A percentile compares a stretch with the other conserved stretches of the same genome.
Evolutionary conservation across 1,140 invertebrate species (phyloP).

Genomic region (Sarcophaga peregrina): DNA sequence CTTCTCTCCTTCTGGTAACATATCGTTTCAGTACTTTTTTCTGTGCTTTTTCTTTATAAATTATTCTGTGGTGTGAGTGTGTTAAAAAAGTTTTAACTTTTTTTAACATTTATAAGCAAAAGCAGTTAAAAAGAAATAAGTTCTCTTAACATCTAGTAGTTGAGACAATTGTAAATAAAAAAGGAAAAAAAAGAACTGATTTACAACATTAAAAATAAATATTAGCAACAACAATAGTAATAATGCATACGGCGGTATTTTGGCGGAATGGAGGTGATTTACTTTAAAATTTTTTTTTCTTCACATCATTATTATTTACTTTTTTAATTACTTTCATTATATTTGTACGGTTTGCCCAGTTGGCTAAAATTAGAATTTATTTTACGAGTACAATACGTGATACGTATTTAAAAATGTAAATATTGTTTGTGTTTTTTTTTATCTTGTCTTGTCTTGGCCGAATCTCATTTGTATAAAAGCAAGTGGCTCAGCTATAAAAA

Average conservation of each 20-base stretch:
- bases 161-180: background rate
- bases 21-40: background rate
- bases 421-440: no score
- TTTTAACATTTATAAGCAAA: background rate
- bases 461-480: no score
- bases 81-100: background rate
- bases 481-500: no score
- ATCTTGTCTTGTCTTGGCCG: no score
- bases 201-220: background rate
- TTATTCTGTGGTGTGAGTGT: background rate
- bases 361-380: background rate
- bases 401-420: no score
- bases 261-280: slow-evolving; percentile 64
- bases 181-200: background rate
- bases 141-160: background rate
- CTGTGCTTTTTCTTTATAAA: background rate
- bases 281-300: slow-evolving; percentile 6
- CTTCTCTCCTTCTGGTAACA: background rate
- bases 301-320: slow-evolving; percentile 33
- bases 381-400: background rate
- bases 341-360: background rate
- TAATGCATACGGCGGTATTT: slow-evolving; percentile 64
- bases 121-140: background rate
- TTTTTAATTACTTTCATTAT: slow-evolving; percentile 3
- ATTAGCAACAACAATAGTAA: slow-evolving; percentile 10